Percentiles rank a stretch among this genome's conserved stretches.
Conservation (phyloP, 2,113 vertebrate species). For the Centropus bengalensis region DNA sequence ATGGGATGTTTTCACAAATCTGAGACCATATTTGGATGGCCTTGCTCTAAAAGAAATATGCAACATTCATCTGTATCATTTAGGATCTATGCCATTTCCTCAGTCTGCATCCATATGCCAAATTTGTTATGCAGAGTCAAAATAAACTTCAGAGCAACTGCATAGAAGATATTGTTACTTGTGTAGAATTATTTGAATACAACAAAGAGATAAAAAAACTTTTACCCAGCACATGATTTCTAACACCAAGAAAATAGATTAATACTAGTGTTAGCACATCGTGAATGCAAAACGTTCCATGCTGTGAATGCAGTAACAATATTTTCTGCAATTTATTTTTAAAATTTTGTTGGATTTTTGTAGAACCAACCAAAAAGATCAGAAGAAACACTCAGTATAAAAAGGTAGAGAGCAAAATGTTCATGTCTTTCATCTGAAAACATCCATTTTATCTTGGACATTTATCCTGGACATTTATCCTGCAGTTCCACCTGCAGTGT, state of each 20-base stretch:
- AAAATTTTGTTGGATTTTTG: neutral
- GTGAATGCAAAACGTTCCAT: neutral
- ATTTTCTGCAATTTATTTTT: neutral
- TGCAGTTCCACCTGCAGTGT: neutral
- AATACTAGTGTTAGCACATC: neutral
- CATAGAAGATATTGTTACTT: neutral
- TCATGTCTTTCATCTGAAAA: neutral
- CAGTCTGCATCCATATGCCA: neutral
- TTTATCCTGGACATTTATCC: too few species aligned
- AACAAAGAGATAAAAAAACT: neutral
- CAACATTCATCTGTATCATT: neutral
- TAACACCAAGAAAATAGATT: neutral
- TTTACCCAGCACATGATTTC: neutral
- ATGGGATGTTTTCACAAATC: neutral
- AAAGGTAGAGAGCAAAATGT: neutral
- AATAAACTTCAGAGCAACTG: neutral
- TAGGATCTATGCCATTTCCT: slow-evolving; percentile 16
- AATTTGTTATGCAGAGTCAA: neutral
- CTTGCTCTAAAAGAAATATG: neutral
- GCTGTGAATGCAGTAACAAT: neutral
- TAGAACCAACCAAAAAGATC: neutral
- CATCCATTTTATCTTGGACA: neutral
- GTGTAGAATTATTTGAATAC: neutral
- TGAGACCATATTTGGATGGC: slow-evolving; percentile 8
- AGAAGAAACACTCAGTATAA: neutral